Conservation (phyloP, 2,888 invertebrate species). For the Gortyna flavago region DNA sequence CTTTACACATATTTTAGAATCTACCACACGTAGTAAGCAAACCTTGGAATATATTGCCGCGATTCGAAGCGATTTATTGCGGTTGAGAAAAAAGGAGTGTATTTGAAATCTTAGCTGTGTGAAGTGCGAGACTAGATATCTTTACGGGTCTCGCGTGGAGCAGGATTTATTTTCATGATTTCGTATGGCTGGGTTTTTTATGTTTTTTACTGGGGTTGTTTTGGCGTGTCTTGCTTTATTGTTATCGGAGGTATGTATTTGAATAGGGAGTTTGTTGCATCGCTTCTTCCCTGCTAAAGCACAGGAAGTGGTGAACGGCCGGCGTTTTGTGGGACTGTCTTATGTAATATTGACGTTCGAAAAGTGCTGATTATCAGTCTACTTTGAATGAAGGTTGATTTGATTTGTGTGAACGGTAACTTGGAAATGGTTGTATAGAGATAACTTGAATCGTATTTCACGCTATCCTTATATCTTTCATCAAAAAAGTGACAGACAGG, state of each 20-base stretch:
- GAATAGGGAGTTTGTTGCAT: neutral
- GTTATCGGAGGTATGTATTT: constrained; percentile 11
- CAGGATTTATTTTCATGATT: constrained; percentile 66
- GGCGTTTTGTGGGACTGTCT: neutral
- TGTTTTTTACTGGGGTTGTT: constrained; percentile 45
- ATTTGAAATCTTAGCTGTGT: constrained; percentile 70
- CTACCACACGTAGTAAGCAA: constrained; percentile 76
- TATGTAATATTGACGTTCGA: too few relatives aligned
- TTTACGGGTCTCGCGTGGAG: constrained; percentile 66
- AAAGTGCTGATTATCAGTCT: neutral
- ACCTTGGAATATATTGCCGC: constrained; percentile 73
- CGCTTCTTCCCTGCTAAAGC: neutral
- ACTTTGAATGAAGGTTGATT: neutral
- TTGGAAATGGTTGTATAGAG: neutral
- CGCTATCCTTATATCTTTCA: neutral
- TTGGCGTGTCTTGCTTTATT: constrained; percentile 44
- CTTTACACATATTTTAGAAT: constrained; percentile 75
- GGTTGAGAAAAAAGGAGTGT: constrained; percentile 71
- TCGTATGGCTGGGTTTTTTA: constrained; percentile 52
- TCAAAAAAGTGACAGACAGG: neutral
- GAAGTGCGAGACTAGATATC: constrained; percentile 65
- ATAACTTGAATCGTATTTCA: neutral
- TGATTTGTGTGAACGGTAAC: neutral
- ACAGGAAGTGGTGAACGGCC: neutral
- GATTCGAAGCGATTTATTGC: constrained; percentile 74